Conservation (phyloP, 2,797 vertebrate species). For the Luscinia luscinia region DNA sequence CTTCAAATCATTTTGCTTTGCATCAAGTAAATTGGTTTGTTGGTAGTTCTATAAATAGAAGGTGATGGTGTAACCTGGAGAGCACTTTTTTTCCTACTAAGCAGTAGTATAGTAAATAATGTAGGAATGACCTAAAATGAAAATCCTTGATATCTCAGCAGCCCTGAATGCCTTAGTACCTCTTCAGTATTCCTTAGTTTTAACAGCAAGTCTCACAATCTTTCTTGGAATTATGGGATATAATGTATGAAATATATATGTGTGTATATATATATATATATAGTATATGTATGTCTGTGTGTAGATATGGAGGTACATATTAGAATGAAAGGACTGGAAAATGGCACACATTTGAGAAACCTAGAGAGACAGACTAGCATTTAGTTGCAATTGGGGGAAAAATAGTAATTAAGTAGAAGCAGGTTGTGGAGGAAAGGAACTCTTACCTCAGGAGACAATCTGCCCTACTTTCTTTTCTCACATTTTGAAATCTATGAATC, state of each 20-base stretch:
- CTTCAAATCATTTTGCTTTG: not conserved
- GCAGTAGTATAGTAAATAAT: not conserved
- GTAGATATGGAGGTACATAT: not conserved
- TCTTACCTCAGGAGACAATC: slow-evolving; percentile 39
- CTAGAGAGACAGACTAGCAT: not conserved
- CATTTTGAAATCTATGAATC: slow-evolving; percentile 53
- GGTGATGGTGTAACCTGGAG: not conserved
- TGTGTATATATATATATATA: not conserved
- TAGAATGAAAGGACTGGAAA: not conserved
- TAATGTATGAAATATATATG: not conserved
- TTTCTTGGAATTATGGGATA: not conserved
- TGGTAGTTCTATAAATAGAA: not conserved
- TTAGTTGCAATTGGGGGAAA: not conserved
- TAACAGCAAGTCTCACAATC: not conserved
- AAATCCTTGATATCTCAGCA: not conserved
- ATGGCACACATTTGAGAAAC: not conserved
- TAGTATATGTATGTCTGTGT: not conserved
- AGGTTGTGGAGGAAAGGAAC: not conserved
- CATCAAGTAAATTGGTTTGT: not conserved
- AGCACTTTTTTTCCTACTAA: not conserved
- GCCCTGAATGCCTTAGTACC: not conserved
- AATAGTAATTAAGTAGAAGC: not conserved
- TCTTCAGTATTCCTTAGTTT: not conserved
- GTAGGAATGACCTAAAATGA: not conserved
- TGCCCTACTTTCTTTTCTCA: slow-evolving; percentile 58